phyloP scores from a whole-genome alignment of 1,140 invertebrate species.

The Trichonephila inaurata region DNA sequence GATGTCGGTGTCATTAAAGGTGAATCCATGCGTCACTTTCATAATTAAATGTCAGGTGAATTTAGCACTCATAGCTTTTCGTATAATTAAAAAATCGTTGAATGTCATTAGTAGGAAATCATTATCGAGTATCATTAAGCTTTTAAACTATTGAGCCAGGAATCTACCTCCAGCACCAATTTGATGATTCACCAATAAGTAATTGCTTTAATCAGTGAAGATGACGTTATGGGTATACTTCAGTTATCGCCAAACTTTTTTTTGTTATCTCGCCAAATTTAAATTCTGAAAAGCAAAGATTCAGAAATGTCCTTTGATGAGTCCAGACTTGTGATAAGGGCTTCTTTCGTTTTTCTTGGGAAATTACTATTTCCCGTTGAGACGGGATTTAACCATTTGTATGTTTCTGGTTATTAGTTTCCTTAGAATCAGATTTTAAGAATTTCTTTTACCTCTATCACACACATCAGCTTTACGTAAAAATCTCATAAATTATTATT shows the following conservation, averaged over 20 bases:
- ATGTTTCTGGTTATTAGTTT: not conserved
- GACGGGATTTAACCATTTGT: not conserved
- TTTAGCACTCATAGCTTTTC: constrained; percentile 34
- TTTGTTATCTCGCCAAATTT: not conserved
- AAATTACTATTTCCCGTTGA: not conserved
- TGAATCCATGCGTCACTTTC: constrained; percentile 25
- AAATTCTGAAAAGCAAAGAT: not conserved
- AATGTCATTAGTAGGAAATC: constrained; percentile 52
- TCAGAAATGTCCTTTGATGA: not conserved
- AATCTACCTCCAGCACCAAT: not conserved
- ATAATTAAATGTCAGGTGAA: constrained; percentile 38
- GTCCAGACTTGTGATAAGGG: not conserved
- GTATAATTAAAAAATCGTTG: constrained; percentile 53
- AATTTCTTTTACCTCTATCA: too few relatives aligned
- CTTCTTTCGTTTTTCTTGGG: not conserved
- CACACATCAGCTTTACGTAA: too few relatives aligned
- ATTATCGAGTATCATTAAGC: constrained; percentile 53
- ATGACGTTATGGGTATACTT: constrained; percentile 32
- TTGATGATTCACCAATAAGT: constrained; percentile 47
- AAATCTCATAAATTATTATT: too few relatives aligned
- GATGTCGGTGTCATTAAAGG: not conserved
- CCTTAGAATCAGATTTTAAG: too few relatives aligned
- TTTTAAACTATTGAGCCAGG: constrained; percentile 22
- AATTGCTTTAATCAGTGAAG: constrained; percentile 51
- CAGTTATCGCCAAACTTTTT: not conserved